Base-by-base conservation (phyloP, 2,113 vertebrate species). In the Clarias gariepinus region DNA sequence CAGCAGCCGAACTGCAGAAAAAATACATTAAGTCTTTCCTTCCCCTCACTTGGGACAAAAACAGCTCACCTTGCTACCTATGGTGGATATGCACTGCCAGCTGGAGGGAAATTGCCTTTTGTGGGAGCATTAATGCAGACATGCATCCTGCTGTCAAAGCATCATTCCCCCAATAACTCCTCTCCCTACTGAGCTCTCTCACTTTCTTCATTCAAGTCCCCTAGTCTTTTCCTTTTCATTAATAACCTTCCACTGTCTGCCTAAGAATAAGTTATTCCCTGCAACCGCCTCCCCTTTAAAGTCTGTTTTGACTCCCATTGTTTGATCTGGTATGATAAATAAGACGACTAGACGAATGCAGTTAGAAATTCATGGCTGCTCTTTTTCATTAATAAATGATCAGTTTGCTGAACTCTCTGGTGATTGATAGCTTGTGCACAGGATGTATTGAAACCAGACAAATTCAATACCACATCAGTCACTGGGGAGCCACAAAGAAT, bases 281-380 rank as follows among this genome's bases (percentile, higher is more conserved):
- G 28, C 84, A 80, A 93, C 88, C 92, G 90, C 90, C 90, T 90
- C 91, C 92, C 91, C 92, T 92, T 94, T 94, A 93, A 93, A 94
- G 92, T 93, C 94, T 93, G 92, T 95, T 96, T 95, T 93, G 94
- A 94, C 94, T 95, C 94, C 93, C 92, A 93, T 95, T 95, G 94
- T 96, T 95, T 95, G 94, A 95, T 95, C 93, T 94, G 92, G 91
- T 91, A 93, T 95, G 94, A 95, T 95, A 95, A 95, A 96, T 95
- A 94, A 95, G 94, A 95, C 91, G 91, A 94, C 93, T 94, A 95
- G 93, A 94, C 91, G 92, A 94, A 94, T 94, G 92, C 92, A 91
- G 93, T 95, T 93, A 93, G 93, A 94, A 94, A 95, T 95, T 94
- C 94, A 94, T 93, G 93, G 91, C 93, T 93, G 93, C 90, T 92